Base-by-base conservation (phyloP, 2,113 vertebrate genomes). In the Thamnophis sirtalis region DNA sequence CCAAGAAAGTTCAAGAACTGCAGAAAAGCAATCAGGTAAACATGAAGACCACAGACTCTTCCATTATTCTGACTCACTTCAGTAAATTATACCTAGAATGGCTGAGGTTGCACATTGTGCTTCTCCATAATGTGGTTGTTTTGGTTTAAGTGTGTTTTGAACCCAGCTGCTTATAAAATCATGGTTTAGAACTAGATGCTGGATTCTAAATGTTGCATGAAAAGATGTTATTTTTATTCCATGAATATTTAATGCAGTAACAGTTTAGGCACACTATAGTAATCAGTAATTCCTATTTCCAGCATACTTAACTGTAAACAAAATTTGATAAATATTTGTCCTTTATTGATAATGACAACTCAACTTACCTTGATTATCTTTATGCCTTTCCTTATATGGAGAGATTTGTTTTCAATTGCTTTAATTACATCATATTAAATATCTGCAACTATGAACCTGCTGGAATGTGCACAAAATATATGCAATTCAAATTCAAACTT, bases 21-120 rank as follows among this genome's bases (percentile, higher is more conserved):
- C 99, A 99, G 95, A 98, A 98, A 96, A 99, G 99, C 97, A 99
- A 99, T 95, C 99, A 99, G 98, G 99, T 99, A 94, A 11, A 96
- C 89, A 90, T 21, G 55, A 3, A 93, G 33, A 11, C 91, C 43
- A 13, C 17, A 8, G 6, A 2, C 56, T 1, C 1, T 50, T 3
- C 17, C 17, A 19, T 60, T 91, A 17, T 5, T 13, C 43, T 11
- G 38, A 55, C 58, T 8, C 24, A 19, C n/a, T 91, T 80, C 19
- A 80, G n/a, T 80, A 80, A 80, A 80, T 80, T 80, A 43, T 21
- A 80, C 73, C 17, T 21, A 80, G 73, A 80, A 80, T 43, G 33
- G 7, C 73, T 43, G 33, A 80, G 33, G 7, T 21, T 43, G 73
- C 33, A 80, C 17, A 80, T 80, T 80, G 33, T 80, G 33, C 73